Conservation (phyloP, 1,140 invertebrate genomes). For the Watersipora subatra region DNA sequence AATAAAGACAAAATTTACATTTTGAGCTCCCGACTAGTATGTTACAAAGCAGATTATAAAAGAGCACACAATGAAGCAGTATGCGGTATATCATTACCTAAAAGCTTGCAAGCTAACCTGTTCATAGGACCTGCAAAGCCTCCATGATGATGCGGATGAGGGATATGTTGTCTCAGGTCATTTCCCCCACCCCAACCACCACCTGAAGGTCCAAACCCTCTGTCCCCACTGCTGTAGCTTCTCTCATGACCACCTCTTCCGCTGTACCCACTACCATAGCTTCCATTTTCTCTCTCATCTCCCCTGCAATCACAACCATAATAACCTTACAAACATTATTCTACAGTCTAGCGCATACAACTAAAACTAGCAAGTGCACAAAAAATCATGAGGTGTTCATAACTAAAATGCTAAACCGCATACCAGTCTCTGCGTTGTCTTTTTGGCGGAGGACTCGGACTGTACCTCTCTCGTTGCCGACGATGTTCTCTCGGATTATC, state of each 20-base stretch:
- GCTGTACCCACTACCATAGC: too few relatives aligned
- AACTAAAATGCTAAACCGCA: not conserved
- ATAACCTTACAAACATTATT: not conserved
- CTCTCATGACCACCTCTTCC: conserved; percentile 21
- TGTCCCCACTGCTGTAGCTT: conserved; percentile 17
- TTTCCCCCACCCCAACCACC: conserved; percentile 26
- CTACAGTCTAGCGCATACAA: not conserved
- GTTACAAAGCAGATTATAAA: too few relatives aligned
- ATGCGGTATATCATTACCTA: too few relatives aligned
- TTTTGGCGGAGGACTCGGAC: not conserved
- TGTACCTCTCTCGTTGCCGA: not conserved
- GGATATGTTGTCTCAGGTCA: conserved; percentile 3
- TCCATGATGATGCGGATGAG: conserved; percentile 6
- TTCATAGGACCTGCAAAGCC: not conserved
- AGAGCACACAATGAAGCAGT: too few relatives aligned
- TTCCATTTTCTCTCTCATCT: conserved; percentile 16
- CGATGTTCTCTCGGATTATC: not conserved
- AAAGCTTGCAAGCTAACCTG: conserved; percentile 7
- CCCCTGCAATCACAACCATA: conserved; percentile 5
- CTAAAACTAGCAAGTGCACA: conserved; percentile 1
- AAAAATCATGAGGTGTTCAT: not conserved
- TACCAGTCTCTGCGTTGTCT: not conserved
- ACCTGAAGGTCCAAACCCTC: conserved; percentile 5
- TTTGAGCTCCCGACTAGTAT: too few relatives aligned
- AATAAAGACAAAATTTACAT: too few relatives aligned